phyloP scores from a whole-genome alignment of 2,797 vertebrate species.

The Danio aesculapii region DNA sequence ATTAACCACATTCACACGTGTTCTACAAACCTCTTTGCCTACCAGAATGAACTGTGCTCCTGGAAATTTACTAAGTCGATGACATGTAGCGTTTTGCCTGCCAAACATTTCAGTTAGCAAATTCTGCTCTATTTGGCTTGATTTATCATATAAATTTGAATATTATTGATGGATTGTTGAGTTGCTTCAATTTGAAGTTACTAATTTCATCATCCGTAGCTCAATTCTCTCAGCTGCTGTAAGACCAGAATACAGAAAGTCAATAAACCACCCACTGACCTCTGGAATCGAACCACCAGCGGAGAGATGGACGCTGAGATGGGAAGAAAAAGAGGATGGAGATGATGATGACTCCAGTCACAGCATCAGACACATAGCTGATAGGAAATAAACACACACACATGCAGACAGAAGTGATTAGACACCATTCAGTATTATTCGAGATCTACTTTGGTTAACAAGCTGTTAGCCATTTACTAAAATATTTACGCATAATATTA shows the following conservation, averaged over 20 bases:
- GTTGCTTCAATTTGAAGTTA: neutral
- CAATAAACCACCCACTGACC: constrained; percentile 76
- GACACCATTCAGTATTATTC: neutral
- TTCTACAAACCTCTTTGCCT: neutral
- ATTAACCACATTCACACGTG: neutral
- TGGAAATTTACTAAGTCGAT: constrained; percentile 15
- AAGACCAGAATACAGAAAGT: neutral
- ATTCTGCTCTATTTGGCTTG: neutral
- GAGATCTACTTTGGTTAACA: neutral
- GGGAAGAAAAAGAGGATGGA: constrained; percentile 96
- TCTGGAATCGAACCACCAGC: constrained; percentile 93
- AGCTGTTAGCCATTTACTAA: too few relatives aligned
- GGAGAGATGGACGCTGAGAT: constrained; percentile 90
- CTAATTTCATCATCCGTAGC: neutral
- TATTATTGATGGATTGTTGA: neutral
- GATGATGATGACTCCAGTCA: constrained; percentile 91
- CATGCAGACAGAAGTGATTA: neutral
- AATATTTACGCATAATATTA: too few relatives aligned
- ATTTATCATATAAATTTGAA: neutral
- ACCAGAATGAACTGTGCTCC: neutral
- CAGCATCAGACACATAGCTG: constrained; percentile 94
- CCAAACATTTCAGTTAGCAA: neutral
- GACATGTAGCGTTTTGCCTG: neutral
- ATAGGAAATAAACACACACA: constrained; percentile 6
- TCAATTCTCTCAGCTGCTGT: neutral